phyloP scores from a whole-genome alignment of 2,113 vertebrate species.

The Rhinichthys klamathensis region DNA sequence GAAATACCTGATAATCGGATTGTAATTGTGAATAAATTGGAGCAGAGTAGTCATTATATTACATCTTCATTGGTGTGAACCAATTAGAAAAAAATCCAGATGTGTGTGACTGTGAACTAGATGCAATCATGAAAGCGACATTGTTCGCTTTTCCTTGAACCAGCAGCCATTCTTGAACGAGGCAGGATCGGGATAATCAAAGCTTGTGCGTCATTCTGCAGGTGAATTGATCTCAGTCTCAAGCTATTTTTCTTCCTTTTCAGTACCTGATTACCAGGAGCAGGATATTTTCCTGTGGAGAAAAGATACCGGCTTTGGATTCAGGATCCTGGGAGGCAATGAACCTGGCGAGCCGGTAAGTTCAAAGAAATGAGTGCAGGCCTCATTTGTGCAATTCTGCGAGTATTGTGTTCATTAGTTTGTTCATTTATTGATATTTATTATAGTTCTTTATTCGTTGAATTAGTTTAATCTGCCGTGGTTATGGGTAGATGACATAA shows the following conservation, averaged over 20 bases:
- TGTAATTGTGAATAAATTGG: background rate
- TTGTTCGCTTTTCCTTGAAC: conserved; percentile 29
- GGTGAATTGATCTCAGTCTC: conserved; percentile 38
- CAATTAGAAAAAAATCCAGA: conserved; percentile 26
- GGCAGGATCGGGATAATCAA: conserved; percentile 14
- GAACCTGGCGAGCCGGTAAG: conserved; percentile 95
- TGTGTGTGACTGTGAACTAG: conserved; percentile 37
- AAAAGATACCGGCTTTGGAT: conserved; percentile 98
- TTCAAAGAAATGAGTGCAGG: conserved; percentile 67
- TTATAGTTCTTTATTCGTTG: background rate
- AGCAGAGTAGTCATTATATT: conserved; percentile 9
- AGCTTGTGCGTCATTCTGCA: conserved; percentile 41
- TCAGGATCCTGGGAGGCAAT: conserved; percentile 98
- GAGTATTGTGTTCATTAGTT: background rate
- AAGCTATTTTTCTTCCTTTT: conserved; percentile 63
- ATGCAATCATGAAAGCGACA: conserved; percentile 31
- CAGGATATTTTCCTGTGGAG: conserved; percentile 99
- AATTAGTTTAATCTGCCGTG: background rate
- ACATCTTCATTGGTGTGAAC: conserved; percentile 12
- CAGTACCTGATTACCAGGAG: conserved; percentile 98
- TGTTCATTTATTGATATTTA: background rate
- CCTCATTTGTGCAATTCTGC: background rate
- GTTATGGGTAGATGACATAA: background rate
- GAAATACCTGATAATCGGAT: background rate
- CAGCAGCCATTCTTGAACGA: conserved; percentile 13